A percentile compares a stretch with the other conserved stretches of the same genome.
Conservation (phyloP, 2,888 invertebrate species). For the Aleiodes testaceus region DNA sequence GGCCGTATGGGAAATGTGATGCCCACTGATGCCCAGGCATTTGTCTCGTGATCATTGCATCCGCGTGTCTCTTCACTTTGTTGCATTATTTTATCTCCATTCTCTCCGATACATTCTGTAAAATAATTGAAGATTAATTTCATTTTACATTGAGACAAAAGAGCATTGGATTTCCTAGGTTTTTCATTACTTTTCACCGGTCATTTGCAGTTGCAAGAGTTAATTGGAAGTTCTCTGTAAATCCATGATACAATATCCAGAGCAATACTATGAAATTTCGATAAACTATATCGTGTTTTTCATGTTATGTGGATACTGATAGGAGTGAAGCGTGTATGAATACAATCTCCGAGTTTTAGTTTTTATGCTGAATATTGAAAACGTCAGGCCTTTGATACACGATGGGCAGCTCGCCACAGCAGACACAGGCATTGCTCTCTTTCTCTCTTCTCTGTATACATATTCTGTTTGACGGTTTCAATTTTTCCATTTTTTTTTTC, state of each 20-base stretch:
- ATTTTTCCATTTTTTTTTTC: constrained; percentile 38
- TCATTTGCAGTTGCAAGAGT: neutral
- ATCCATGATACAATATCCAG: neutral
- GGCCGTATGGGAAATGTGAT: constrained; percentile 67
- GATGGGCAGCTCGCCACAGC: constrained; percentile 56
- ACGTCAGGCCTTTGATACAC: constrained; percentile 59
- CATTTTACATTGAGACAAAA: too few species aligned
- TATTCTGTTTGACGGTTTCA: constrained; percentile 57
- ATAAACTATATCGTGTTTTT: neutral
- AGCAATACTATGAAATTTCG: constrained; percentile 26
- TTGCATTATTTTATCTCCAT: constrained; percentile 19
- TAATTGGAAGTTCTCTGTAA: constrained; percentile 9
- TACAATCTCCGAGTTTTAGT: constrained; percentile 13
- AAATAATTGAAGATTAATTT: too few species aligned
- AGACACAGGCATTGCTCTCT: constrained; percentile 50
- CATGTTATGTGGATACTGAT: constrained; percentile 6
- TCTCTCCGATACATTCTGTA: neutral
- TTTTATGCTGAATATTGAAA: constrained; percentile 57
- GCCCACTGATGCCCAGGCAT: constrained; percentile 44
- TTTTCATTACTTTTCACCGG: neutral
- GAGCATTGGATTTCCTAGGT: too few species aligned
- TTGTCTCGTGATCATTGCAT: constrained; percentile 57
- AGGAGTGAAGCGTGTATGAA: constrained; percentile 27
- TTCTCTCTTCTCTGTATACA: constrained; percentile 15
- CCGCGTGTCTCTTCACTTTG: constrained; percentile 20